phyloP scores from a whole-genome alignment of 2,888 invertebrate species.

The Elmis aenea region DNA sequence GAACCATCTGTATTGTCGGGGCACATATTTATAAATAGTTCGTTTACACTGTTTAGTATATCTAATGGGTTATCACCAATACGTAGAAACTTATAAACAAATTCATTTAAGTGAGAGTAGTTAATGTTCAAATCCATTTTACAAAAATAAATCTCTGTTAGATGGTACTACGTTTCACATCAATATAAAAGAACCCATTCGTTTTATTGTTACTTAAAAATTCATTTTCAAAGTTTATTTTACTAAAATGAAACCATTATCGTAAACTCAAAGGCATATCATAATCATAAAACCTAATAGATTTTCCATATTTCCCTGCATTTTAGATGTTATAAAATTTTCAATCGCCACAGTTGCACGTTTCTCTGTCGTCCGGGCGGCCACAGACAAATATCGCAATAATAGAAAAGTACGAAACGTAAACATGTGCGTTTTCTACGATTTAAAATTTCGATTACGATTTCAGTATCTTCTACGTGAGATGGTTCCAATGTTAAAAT shows the following conservation, averaged over 20 bases:
- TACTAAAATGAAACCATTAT: constrained; percentile 17
- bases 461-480: constrained; percentile 26
- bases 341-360: constrained; percentile 12
- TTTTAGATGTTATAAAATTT: constrained; percentile 15
- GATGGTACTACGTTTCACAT: no score
- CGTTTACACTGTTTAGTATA: no score
- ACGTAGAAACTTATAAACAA: no score
- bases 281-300: constrained; percentile 19
- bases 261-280: constrained; percentile 15
- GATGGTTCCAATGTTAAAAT: constrained; percentile 23
- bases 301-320: constrained; percentile 16
- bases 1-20: no score
- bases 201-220: constrained; percentile 2
- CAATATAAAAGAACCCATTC: no score
- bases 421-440: constrained; percentile 12
- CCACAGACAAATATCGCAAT: constrained; percentile 1
- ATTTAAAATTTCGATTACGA: constrained; percentile 20
- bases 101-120: no score
- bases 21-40: no score
- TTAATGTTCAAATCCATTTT: no score
- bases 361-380: constrained; percentile 6
- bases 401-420: constrained; percentile 6
- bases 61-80: no score
- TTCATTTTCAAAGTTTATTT: constrained; percentile 12
- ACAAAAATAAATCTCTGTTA: no score